Conservation (phyloP, 2,113 vertebrate species). For the Oreochromis aureus region DNA sequence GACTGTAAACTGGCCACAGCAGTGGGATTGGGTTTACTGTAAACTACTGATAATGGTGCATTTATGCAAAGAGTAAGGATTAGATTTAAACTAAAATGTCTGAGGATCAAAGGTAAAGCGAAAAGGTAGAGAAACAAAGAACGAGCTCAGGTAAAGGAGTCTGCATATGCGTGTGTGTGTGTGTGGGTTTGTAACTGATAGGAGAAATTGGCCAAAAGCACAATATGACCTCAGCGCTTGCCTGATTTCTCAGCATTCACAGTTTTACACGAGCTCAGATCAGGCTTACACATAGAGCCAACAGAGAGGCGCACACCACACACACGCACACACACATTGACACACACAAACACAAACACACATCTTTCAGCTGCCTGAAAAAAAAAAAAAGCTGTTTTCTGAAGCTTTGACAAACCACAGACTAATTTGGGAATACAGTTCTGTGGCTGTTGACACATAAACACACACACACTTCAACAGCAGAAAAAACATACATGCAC, state of each 20-base stretch:
- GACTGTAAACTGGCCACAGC: not conserved
- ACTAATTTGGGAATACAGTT: conserved; percentile 51
- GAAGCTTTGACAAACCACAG: conserved; percentile 45
- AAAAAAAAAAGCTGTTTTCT: conserved; percentile 38
- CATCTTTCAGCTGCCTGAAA: conserved; percentile 51
- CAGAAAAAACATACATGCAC: conserved; percentile 10
- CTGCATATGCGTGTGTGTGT: not conserved
- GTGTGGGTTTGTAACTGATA: conserved; percentile 39
- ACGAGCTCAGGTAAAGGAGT: not conserved
- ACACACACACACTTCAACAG: conserved; percentile 34
- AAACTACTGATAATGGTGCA: not conserved
- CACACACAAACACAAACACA: not conserved
- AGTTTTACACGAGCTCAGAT: conserved; percentile 42
- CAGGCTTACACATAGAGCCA: conserved; percentile 24
- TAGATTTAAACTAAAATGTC: not conserved
- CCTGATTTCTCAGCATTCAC: conserved; percentile 52
- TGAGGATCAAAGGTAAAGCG: not conserved
- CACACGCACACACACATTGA: not conserved
- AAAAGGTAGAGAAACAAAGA: not conserved
- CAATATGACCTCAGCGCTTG: conserved; percentile 55
- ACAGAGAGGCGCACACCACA: not conserved
- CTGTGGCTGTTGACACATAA: conserved; percentile 53
- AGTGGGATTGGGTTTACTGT: not conserved
- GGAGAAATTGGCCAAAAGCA: conserved; percentile 37
- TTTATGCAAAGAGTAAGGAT: not conserved